Conservation (phyloP, 1,140 invertebrate genomes). For the Nasonia giraulti region DNA sequence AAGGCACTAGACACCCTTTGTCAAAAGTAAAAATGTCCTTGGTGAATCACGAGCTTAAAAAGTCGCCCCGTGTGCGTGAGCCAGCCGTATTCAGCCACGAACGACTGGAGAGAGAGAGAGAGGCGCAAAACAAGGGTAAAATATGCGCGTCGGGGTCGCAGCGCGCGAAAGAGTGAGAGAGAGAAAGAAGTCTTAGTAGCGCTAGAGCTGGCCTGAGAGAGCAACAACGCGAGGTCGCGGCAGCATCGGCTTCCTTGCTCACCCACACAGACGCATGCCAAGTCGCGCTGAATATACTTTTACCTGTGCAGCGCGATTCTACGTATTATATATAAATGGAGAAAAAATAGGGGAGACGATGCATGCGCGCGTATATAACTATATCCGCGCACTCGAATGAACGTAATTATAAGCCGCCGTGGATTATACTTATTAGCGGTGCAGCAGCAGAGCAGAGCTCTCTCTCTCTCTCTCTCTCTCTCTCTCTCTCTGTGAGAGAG, state of each 20-base stretch:
- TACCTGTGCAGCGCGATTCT: neutral
- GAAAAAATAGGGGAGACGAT: neutral
- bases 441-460: neutral
- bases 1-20: neutral
- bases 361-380: constrained; percentile 10
- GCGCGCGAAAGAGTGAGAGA: constrained; percentile 47
- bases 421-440: constrained; percentile 43
- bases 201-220: constrained; percentile 29
- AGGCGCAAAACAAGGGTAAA: constrained; percentile 48
- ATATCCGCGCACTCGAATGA: too few species aligned
- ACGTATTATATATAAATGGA: too few species aligned
- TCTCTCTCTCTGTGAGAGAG: neutral
- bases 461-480: too few species aligned
- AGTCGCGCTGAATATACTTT: neutral
- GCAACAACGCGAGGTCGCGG: constrained; percentile 54
- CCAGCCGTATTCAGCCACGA: too few species aligned
- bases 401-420: constrained; percentile 5
- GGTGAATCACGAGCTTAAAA: constrained; percentile 18
- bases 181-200: constrained; percentile 62
- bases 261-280: neutral
- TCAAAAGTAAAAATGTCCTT: constrained; percentile 27
- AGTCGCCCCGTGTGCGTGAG: neutral
- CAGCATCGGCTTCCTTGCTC: constrained; percentile 62
- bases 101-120: neutral
- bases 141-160: constrained; percentile 53